Percentiles rank a stretch among this genome's conserved stretches.
These are phyloP conservation scores for Phaethornis superciliosus DNA, from an alignment of 2,113 vertebrate genomes.

Conservation along the genomic window DNA sequence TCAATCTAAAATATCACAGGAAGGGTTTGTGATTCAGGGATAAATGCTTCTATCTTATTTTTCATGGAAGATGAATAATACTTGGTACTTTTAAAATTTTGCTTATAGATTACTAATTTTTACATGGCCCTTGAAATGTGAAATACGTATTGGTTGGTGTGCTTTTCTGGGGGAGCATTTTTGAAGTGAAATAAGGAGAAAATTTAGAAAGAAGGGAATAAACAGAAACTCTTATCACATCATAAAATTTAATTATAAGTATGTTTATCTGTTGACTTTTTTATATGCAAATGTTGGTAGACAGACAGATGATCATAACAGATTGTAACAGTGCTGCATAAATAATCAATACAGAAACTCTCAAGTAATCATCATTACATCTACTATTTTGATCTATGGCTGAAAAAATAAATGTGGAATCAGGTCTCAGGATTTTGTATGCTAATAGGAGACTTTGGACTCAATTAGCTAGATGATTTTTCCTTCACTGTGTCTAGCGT, in stretches of 20 bases:
- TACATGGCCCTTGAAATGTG: not conserved
- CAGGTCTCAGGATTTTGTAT: not conserved
- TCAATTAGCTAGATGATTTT: not conserved
- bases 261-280: not conserved
- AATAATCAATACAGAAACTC: not conserved
- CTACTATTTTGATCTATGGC: not conserved
- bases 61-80: not conserved
- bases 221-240: not conserved
- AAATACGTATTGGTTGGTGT: fast-evolving
- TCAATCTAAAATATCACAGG: not conserved
- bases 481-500: not conserved
- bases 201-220: not conserved
- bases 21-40: not conserved
- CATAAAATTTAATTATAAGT: not conserved
- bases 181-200: not conserved
- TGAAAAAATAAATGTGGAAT: not conserved
- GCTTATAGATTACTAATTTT: not conserved
- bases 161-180: not conserved
- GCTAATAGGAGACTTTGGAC: not conserved
- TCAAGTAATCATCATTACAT: not conserved
- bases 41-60: not conserved
- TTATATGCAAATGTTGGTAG: not conserved
- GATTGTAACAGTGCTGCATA: not conserved
- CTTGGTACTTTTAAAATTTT: not conserved
- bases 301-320: not conserved